Evolutionary conservation across 1,140 invertebrate species (phyloP).

Genomic region (Dryas iulia): DNA sequence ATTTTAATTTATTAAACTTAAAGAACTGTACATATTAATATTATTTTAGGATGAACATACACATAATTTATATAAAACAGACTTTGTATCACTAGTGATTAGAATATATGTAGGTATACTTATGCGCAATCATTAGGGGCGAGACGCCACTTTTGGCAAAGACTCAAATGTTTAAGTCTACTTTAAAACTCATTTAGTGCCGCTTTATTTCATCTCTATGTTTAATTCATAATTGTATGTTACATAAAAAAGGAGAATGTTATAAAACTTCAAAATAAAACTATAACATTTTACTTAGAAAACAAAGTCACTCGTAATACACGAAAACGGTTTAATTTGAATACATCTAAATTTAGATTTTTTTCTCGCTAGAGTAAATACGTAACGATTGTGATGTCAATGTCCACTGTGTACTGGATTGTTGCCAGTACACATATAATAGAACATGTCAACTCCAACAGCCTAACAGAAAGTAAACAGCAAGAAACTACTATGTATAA

Average conservation of each 20-base stretch:
- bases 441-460: too few species aligned
- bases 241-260: background rate
- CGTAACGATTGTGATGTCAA: background rate
- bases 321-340: conserved; percentile 10
- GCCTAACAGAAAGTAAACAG: too few species aligned
- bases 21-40: too few species aligned
- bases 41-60: too few species aligned
- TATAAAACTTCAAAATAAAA: background rate
- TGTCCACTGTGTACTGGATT: conserved; percentile 20
- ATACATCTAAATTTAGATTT: background rate
- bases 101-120: background rate
- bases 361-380: conserved; percentile 18
- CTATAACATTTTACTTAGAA: too few species aligned
- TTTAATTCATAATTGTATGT: background rate
- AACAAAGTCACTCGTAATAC: background rate
- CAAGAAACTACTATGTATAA: background rate
- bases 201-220: background rate
- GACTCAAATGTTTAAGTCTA: conserved; percentile 8
- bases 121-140: conserved; percentile 11
- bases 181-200: conserved; percentile 10
- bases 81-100: too few species aligned
- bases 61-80: background rate
- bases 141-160: conserved; percentile 17
- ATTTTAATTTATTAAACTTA: too few species aligned
- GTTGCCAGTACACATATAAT: conserved; percentile 17